Percentiles rank a stretch among this genome's conserved stretches.
phyloP scores from a whole-genome alignment of 2,797 vertebrate genomes.

The Lithobates sylvaticus region DNA sequence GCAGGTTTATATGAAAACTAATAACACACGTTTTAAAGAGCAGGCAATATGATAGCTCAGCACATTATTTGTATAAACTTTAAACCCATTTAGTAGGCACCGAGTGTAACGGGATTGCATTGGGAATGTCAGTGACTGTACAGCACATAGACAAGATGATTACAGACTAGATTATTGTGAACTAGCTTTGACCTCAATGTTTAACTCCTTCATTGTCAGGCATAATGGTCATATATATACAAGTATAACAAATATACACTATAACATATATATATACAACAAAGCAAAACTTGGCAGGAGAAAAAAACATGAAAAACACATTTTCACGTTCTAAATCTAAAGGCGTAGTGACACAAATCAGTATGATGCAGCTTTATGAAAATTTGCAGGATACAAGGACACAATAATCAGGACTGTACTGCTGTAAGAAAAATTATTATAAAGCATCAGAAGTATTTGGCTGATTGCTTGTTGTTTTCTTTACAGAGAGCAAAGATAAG shows the following conservation, averaged over 20 bases:
- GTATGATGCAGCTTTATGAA: no score
- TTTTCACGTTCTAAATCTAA: no score
- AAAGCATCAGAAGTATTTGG: neutral
- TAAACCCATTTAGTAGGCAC: conserved; percentile 51
- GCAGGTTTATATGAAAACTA: conserved; percentile 58
- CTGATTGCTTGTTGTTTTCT: neutral
- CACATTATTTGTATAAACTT: conserved; percentile 61
- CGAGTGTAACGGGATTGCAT: conserved; percentile 41
- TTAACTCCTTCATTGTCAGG: conserved; percentile 22
- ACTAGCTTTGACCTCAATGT: conserved; percentile 36
- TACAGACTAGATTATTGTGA: conserved; percentile 37
- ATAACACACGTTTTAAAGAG: conserved; percentile 59
- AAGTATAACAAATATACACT: no score
- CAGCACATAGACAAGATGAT: conserved; percentile 38
- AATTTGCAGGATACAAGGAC: no score
- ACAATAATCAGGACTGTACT: no score
- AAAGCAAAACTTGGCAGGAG: neutral
- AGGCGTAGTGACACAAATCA: no score
- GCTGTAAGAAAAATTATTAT: no score
- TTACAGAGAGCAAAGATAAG: neutral
- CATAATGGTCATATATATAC: neutral
- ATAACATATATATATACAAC: no score
- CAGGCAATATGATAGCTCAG: conserved; percentile 55
- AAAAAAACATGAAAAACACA: neutral
- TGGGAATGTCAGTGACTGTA: conserved; percentile 36